Percentiles rank a stretch among this genome's conserved stretches.
Conservation (phyloP, 2,797 vertebrate species). For the Pseudochaenichthys georgianus region DNA sequence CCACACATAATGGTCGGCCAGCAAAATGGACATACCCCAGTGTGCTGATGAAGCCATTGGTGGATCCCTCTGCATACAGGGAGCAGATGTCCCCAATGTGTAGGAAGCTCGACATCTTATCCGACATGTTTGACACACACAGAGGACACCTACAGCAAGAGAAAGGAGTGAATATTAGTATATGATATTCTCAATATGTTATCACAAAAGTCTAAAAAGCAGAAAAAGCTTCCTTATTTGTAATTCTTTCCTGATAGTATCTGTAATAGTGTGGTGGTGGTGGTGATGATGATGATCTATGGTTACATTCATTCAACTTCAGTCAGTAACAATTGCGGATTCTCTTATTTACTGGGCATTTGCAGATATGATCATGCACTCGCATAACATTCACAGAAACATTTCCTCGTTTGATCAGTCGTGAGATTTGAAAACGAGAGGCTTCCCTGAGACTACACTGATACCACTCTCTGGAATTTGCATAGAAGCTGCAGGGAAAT, state of each 20-base stretch:
- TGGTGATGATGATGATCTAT: background rate
- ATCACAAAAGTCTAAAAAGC: background rate
- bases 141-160: conserved; percentile 51
- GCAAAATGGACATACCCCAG: conserved; percentile 72
- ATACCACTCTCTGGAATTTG: conserved; percentile 55
- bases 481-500: conserved; percentile 58
- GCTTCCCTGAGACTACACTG: conserved; percentile 12
- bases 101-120: conserved; percentile 99
- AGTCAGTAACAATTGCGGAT: background rate
- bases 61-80: conserved; percentile 97
- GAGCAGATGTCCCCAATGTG: conserved; percentile 99
- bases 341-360: background rate
- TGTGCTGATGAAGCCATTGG: conserved; percentile 98
- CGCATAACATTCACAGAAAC: background rate
- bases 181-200: background rate
- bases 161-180: background rate
- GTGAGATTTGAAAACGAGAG: background rate
- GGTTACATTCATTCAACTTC: background rate
- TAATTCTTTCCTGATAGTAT: background rate
- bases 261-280: background rate
- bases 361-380: background rate
- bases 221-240: background rate
- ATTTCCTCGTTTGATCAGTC: conserved; percentile 2
- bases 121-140: conserved; percentile 88
- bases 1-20: conserved; percentile 29